A percentile compares a stretch with the other conserved stretches of the same genome.
Conservation (phyloP, 2,888 invertebrate species). For the Tinea semifulvella region DNA sequence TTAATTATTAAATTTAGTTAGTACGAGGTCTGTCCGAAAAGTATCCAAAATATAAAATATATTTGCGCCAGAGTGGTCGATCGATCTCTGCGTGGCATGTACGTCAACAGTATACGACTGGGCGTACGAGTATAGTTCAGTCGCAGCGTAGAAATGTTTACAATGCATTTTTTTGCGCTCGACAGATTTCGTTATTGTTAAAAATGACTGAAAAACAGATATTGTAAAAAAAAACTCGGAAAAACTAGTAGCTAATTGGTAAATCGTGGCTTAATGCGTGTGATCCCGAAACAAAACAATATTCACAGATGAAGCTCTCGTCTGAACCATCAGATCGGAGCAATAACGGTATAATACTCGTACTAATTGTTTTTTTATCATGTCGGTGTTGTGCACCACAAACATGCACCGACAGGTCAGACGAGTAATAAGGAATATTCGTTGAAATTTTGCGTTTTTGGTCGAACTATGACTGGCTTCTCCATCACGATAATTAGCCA, state of each 20-base stretch:
- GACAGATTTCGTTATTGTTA: neutral
- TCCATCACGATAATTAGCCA: no score
- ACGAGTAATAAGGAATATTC: no score
- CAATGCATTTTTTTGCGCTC: neutral
- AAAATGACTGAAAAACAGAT: neutral
- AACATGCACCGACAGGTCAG: no score
- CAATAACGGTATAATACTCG: no score
- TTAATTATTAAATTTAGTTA: no score
- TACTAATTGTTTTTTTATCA: no score
- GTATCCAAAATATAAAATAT: neutral
- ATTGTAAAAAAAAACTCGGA: neutral
- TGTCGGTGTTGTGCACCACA: no score
- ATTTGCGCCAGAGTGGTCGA: no score
- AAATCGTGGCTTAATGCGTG: neutral
- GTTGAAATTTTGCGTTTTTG: no score
- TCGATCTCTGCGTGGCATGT: neutral
- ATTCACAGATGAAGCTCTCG: neutral
- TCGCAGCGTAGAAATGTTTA: neutral
- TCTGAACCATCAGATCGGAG: neutral
- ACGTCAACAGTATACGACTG: neutral
- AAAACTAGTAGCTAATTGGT: neutral
- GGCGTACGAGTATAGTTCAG: neutral
- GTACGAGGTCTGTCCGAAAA: neutral
- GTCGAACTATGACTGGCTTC: no score
- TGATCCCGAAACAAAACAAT: neutral